Conservation (phyloP, 2,888 invertebrate genomes). For the Morinoia aosen region DNA sequence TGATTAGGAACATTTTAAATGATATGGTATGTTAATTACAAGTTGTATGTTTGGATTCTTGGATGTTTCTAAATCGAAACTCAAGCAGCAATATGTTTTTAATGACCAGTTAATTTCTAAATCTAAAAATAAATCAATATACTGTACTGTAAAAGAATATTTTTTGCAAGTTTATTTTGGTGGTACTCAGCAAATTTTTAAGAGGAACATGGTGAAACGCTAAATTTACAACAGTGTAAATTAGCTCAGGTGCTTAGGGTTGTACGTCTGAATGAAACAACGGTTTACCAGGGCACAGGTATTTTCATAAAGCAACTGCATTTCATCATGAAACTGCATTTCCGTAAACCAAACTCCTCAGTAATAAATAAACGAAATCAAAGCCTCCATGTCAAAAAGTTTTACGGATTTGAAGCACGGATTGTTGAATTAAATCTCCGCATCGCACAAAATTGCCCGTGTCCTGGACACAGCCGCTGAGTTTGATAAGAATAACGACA, state of each 20-base stretch:
- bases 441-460: not conserved
- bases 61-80: too few species aligned
- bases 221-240: not conserved
- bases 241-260: not conserved
- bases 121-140: not conserved
- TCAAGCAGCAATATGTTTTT: too few species aligned
- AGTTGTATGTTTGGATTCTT: too few species aligned
- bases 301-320: not conserved
- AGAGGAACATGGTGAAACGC: not conserved
- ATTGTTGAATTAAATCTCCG: not conserved
- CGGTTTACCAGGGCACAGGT: not conserved
- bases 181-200: not conserved
- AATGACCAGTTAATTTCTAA: not conserved
- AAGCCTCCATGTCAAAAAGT: not conserved
- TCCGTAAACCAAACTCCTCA: not conserved
- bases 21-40: too few species aligned
- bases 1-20: too few species aligned
- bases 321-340: not conserved
- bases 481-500: not conserved
- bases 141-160: not conserved
- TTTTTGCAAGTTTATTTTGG: not conserved
- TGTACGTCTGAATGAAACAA: not conserved
- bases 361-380: not conserved
- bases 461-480: not conserved
- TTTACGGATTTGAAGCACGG: not conserved